A percentile compares a stretch with the other conserved stretches of the same genome.
These are phyloP conservation scores for Elegia similella DNA, from an alignment of 2,888 invertebrate species.

Conservation along the genomic window DNA sequence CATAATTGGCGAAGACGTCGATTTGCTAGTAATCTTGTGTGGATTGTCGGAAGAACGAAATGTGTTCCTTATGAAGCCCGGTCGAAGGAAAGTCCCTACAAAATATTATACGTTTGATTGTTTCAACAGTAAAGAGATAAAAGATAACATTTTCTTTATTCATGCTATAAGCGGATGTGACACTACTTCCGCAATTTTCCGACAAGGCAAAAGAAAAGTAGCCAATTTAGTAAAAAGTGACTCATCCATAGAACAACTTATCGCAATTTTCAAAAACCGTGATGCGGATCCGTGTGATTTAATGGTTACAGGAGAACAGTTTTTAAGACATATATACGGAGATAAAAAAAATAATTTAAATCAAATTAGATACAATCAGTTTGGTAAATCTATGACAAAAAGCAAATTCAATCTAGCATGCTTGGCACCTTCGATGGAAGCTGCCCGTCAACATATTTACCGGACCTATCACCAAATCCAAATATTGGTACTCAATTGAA, in stretches of 20 bases:
- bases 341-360: conserved; percentile 8
- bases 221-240: not conserved
- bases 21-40: conserved; percentile 14
- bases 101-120: conserved; percentile 13
- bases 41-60: conserved; percentile 15
- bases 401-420: conserved; percentile 25
- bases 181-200: conserved; percentile 11
- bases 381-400: conserved; percentile 17
- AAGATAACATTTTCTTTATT: conserved; percentile 14
- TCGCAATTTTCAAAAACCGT: not conserved
- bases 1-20: not conserved
- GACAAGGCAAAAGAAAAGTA: conserved; percentile 6
- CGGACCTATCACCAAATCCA: conserved; percentile 27
- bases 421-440: conserved; percentile 21
- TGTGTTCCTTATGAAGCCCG: conserved; percentile 14
- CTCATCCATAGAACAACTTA: not conserved
- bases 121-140: conserved; percentile 11
- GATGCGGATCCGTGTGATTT: not conserved
- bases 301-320: not conserved
- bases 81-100: conserved; percentile 9
- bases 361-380: conserved; percentile 6
- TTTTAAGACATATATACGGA: conserved; percentile 9
- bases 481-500: conserved; percentile 25
- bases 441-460: conserved; percentile 24
- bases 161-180: conserved; percentile 11